Base-by-base conservation (phyloP, 2,113 vertebrate genomes). In the Oreochromis spilurus region DNA sequence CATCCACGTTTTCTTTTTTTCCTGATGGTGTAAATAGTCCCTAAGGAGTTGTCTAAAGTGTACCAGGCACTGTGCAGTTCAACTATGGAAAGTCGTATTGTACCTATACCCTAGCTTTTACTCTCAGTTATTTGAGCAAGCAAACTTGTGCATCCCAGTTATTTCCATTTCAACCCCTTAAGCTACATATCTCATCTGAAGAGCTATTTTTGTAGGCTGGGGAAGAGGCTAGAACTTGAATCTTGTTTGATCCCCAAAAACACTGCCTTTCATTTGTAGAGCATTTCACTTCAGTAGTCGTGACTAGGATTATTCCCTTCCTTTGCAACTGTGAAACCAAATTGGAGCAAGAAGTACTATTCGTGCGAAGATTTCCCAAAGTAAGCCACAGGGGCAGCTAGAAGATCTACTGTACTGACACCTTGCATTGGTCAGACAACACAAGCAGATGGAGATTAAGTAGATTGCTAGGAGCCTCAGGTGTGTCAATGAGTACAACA, bases 371-470 rank as follows among this genome's bases (percentile, higher is more conserved):
- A 79, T 81, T 85, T 88, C 79, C 48, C 40, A 43, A 83, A 80
- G 43, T 53, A 45, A 67, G 45, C 17, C 72, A 52, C 24, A 52
- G 10, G 45, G 72, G 17, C 43, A n/a, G 26, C 72, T 77, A 3
- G 17, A 52, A 26, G 45, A 77, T n/a, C 45, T 57, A 34, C 43
- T 53, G 31, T 43, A 84, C 85, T n/a, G 16, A 89, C 84, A 84
- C 34, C 79, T 79, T 6, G 54, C 45, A 26, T 13, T 19, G 84
- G 82, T 91, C 78, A 48, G 87, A 88, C 75, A 86, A 58, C 83
- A 67, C 67, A 36, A 84, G 57, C 81, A 88, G 84, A 81, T 26
- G 26, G 52, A 89, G 87, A 91, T 75, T 16, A 79, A 88, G 78
- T 45, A 45, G 84, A 89, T 79, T 16, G 82, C 89, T 84, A 1